These are phyloP conservation scores for Sipha maydis DNA, from an alignment of 2,888 invertebrate genomes.

Conservation along the genomic window DNA sequence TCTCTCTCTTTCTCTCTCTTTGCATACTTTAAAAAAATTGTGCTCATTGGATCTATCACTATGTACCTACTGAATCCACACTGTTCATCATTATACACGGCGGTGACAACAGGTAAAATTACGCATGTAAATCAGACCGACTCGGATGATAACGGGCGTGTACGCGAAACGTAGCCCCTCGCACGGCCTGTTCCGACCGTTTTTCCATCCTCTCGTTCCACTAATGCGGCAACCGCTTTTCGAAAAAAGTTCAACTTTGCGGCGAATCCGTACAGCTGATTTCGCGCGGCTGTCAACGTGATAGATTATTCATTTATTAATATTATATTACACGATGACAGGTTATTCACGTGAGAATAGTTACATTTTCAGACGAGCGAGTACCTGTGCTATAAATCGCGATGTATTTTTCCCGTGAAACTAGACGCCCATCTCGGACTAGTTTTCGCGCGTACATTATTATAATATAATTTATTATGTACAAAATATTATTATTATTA, in stretches of 20 bases:
- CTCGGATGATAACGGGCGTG: neutral
- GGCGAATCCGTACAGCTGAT: neutral
- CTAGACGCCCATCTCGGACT: no score
- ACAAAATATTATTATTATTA: no score
- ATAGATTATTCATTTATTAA: conserved; percentile 13
- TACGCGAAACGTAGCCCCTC: neutral
- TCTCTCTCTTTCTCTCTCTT: neutral
- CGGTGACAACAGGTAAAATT: neutral
- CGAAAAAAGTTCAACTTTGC: neutral
- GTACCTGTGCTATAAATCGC: no score
- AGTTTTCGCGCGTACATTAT: no score
- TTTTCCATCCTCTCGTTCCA: neutral
- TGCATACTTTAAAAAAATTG: neutral
- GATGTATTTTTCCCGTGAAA: no score
- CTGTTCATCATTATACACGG: neutral
- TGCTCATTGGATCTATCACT: no score
- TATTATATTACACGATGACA: neutral
- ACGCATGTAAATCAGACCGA: neutral
- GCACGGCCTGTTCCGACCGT: neutral
- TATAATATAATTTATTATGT: no score
- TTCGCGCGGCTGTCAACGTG: conserved; percentile 24
- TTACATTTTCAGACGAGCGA: neutral
- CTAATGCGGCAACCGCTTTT: neutral
- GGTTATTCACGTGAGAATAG: neutral
- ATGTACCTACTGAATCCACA: no score